phyloP scores from a whole-genome alignment of 2,113 vertebrate species.

The Hippocampus guttulatus region DNA sequence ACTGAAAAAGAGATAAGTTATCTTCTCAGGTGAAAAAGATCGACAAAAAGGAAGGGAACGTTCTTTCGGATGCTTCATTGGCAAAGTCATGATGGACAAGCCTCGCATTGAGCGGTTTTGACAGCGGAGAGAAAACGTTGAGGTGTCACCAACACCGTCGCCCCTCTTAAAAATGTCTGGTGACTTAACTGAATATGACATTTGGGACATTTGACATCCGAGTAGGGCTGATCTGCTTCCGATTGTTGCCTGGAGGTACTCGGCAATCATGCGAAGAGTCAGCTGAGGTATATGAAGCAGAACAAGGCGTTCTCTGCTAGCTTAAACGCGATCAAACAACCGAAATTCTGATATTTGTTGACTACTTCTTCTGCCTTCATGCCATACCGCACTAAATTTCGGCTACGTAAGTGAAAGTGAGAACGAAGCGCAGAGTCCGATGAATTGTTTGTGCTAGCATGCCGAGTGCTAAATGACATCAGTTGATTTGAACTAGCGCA shows the following conservation, averaged over 20 bases:
- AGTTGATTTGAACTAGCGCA: too few relatives aligned
- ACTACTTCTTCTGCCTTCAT: too few relatives aligned
- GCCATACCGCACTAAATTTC: too few relatives aligned
- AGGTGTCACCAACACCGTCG: slow-evolving; percentile 5
- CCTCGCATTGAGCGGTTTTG: slow-evolving; percentile 9
- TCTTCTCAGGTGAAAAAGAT: slow-evolving; percentile 32
- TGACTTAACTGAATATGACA: slow-evolving; percentile 32
- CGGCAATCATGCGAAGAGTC: slow-evolving; percentile 21
- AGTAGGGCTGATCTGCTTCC: slow-evolving; percentile 33
- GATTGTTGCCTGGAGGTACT: slow-evolving; percentile 33
- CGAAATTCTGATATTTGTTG: too few relatives aligned
- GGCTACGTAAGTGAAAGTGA: too few relatives aligned
- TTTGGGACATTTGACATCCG: slow-evolving; percentile 15
- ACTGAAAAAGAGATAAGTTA: slow-evolving; percentile 27
- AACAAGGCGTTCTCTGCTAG: too few relatives aligned
- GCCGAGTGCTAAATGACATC: too few relatives aligned
- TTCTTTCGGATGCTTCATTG: slow-evolving; percentile 37
- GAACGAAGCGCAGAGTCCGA: too few relatives aligned
- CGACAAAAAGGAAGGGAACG: slow-evolving; percentile 41
- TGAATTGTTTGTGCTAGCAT: too few relatives aligned
- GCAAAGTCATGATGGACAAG: slow-evolving; percentile 18
- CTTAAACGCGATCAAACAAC: too few relatives aligned
- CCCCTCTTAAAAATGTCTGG: slow-evolving; percentile 6
- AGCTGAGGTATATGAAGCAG: not conserved
- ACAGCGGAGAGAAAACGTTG: slow-evolving; percentile 25